Evolutionary conservation across 2,797 vertebrate genomes (phyloP), one percentile per base, ranked within the genome.

Genomic region (Pampus argenteus): DNA sequence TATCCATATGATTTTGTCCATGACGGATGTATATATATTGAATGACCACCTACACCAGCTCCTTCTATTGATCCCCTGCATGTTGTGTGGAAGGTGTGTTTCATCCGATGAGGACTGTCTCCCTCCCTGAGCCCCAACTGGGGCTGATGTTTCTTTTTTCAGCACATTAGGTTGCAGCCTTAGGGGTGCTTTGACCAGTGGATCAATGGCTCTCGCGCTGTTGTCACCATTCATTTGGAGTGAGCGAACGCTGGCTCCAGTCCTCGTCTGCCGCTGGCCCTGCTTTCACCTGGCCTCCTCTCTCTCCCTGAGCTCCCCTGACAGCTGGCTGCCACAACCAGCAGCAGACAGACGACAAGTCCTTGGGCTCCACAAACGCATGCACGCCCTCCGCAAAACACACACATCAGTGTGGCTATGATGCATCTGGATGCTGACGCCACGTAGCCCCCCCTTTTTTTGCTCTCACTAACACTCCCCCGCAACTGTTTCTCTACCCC

Each of bases 191-290:
- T 89, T 93, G 92, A 93, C 91, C 91, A 89, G 82, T 80, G 91
- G 92, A 94, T 93, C 93, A 92, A 93, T 93, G 92, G 90, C 91
- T 92, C 91, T 93, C 78, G 87, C 89, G 86, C 91, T 90, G 88
- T 91, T 94, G 93, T 94, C 93, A 94, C 91, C 92, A 92, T 93
- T 93, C 88, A 93, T 94, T 93, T 94, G 89, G 82, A 86, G 82
- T 90, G 91, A 93, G 89, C 75, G 86, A 91, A 86, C 82, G 82
- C 84, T 89, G 91, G 89, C 90, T 91, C 92, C 90, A 86, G 87
- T 90, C 87, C 82, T 80, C 78, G 81, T 93, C 92, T 92, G 91
- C 91, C 86, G 84, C 91, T 90, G 91, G 92, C 88, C 90, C 75
- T 88, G 80, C 83, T 88, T 88, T 93, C 91, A 93, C 92, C 91